phyloP scores from a whole-genome alignment of 2,888 invertebrate genomes.

The Ceraclea dissimilis region DNA sequence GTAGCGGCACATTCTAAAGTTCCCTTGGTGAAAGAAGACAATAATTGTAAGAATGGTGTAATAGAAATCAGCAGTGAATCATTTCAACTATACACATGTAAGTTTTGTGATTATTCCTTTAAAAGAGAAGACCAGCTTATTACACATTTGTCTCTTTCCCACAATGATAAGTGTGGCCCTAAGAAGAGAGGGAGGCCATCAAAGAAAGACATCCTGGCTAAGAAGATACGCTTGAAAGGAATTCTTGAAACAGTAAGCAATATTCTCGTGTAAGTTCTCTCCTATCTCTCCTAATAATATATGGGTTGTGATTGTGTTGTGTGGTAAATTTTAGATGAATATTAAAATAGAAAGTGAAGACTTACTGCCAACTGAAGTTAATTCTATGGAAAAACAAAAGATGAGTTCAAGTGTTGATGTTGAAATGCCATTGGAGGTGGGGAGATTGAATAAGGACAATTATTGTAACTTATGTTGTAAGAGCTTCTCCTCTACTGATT shows the following conservation, averaged over 20 bases:
- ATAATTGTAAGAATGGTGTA: not conserved
- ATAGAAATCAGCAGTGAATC: not conserved
- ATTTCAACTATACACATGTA: constrained; percentile 8
- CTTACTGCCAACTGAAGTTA: not conserved
- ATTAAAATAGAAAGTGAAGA: constrained; percentile 19
- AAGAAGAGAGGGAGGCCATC: constrained; percentile 41
- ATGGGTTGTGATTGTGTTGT: too few species aligned
- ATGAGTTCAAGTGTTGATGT: constrained; percentile 1
- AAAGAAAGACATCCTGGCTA: constrained; percentile 22
- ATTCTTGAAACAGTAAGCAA: constrained; percentile 22
- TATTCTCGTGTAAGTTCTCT: not conserved
- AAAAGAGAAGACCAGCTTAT: constrained; percentile 21
- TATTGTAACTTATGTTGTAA: constrained; percentile 37
- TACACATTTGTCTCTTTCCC: constrained; percentile 20
- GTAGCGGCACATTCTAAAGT: constrained; percentile 17
- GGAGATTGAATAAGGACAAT: constrained; percentile 15
- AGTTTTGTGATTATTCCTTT: constrained; percentile 21
- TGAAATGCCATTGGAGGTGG: constrained; percentile 8
- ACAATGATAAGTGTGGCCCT: constrained; percentile 31
- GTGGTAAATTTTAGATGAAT: constrained; percentile 18
- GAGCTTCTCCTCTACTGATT: constrained; percentile 36
- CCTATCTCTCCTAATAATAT: too few species aligned
- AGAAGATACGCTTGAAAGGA: constrained; percentile 20
- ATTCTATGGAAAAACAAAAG: constrained; percentile 4
- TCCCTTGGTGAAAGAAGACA: not conserved